A percentile compares a stretch with the other conserved stretches of the same genome.
Conservation (phyloP, 2,888 invertebrate species). For the Protonemura montana region DNA sequence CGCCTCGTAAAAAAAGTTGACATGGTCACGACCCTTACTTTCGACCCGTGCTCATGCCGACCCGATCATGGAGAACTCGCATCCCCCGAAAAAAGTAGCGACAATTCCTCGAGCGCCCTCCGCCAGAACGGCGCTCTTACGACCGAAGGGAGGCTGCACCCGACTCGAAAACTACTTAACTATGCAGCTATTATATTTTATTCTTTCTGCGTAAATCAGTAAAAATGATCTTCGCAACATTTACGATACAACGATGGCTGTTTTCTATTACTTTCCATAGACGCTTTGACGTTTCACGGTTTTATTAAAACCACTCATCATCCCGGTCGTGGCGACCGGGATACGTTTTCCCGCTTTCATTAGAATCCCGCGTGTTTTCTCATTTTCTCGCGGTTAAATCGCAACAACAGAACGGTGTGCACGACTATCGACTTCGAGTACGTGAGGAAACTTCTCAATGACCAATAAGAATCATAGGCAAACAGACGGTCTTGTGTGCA, state of each 20-base stretch:
- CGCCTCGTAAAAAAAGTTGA: slow-evolving; percentile 46
- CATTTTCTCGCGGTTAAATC: not conserved
- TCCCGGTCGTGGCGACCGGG: not conserved
- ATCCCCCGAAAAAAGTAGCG: not conserved
- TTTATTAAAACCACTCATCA: not conserved
- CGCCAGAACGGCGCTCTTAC: not conserved
- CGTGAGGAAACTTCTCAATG: not conserved
- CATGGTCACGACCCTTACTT: slow-evolving; percentile 41
- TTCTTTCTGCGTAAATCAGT: not conserved
- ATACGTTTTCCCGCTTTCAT: not conserved
- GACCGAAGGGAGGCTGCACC: not conserved
- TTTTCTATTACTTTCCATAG: not conserved
- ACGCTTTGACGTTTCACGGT: not conserved
- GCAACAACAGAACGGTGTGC: not conserved
- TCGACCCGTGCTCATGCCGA: slow-evolving; percentile 15
- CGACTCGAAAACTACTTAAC: not conserved
- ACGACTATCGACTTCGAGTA: not conserved
- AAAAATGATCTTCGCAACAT: slow-evolving; percentile 3
- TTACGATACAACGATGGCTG: not conserved
- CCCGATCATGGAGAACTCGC: not conserved
- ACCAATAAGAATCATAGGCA: not conserved
- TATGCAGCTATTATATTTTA: slow-evolving; percentile 12
- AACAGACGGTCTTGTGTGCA: not conserved
- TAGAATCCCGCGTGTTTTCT: slow-evolving; percentile 7
- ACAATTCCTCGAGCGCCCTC: not conserved